Percentiles rank a stretch among this genome's conserved stretches.
Conservation (phyloP, 2,797 vertebrate genomes). For the Labeo calbasu region DNA sequence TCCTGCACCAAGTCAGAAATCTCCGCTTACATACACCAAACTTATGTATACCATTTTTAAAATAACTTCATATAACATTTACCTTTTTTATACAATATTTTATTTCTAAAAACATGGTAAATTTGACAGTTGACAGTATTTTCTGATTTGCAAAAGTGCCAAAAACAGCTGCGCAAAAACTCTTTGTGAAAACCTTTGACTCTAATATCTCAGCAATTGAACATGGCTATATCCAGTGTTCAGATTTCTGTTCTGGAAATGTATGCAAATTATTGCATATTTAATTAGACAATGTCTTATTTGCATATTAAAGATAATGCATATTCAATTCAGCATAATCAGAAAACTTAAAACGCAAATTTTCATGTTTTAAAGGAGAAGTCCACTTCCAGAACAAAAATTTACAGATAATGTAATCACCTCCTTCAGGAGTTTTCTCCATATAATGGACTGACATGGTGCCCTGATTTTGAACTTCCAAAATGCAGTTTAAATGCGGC, state of each 20-base stretch:
- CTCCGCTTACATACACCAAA: not conserved
- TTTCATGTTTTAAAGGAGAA: too few relatives aligned
- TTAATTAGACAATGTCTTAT: not conserved
- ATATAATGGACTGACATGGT: too few relatives aligned
- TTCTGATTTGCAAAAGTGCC: too few relatives aligned
- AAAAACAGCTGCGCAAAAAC: not conserved
- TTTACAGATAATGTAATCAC: too few relatives aligned
- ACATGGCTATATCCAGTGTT: not conserved
- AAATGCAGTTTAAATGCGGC: too few relatives aligned
- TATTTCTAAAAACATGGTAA: not conserved
- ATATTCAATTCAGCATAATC: not conserved
- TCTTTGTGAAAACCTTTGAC: not conserved
- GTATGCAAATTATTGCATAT: not conserved
- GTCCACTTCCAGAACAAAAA: too few relatives aligned
- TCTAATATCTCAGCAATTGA: not conserved
- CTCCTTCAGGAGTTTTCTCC: too few relatives aligned
- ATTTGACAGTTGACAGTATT: not conserved
- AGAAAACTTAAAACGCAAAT: not conserved
- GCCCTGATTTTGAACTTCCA: too few relatives aligned
- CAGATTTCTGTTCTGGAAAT: not conserved
- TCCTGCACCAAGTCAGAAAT: not conserved
- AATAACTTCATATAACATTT: too few relatives aligned
- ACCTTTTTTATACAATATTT: too few relatives aligned
- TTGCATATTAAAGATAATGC: not conserved
- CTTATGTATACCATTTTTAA: not conserved